Evolutionary conservation across 2,888 invertebrate genomes (phyloP).

Genomic region (Schrankia costaestrigalis): DNA sequence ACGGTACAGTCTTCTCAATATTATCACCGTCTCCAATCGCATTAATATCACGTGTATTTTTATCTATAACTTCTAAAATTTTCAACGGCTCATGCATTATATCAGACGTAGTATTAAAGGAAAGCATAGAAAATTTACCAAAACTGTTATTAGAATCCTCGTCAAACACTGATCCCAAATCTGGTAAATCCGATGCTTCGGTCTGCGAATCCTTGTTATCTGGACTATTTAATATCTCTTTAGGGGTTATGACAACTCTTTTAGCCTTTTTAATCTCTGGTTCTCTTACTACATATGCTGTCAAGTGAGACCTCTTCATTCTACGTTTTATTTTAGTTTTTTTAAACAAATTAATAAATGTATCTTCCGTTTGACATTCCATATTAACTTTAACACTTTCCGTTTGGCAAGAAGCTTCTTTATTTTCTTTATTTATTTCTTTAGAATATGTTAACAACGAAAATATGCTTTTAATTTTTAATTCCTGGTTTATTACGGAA

Average conservation of each 20-base stretch:
- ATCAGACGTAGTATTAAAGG: constrained; percentile 24
- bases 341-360: constrained; percentile 18
- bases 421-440: constrained; percentile 17
- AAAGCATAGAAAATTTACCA: constrained; percentile 40
- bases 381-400: constrained; percentile 1
- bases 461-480: constrained; percentile 53
- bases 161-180: constrained; percentile 25
- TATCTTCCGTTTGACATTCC: constrained; percentile 44
- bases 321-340: constrained; percentile 26
- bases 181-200: constrained; percentile 12
- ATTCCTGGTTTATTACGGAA: constrained; percentile 54
- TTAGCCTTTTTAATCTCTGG: constrained; percentile 18
- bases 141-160: constrained; percentile 50
- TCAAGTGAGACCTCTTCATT: constrained; percentile 26
- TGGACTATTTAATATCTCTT: constrained; percentile 8
- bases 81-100: constrained; percentile 29
- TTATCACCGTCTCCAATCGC: constrained; percentile 25
- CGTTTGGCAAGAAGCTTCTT: constrained; percentile 15
- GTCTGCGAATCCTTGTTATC: constrained; percentile 1
- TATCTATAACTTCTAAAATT: constrained; percentile 22
- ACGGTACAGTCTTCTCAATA: constrained; percentile 8
- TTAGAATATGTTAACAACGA: constrained; percentile 52
- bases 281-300: constrained; percentile 52
- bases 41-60: no score
- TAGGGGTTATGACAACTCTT: constrained; percentile 41